These are phyloP conservation scores for Cryptoblepharus egeriae DNA, from an alignment of 2,797 vertebrate species.

Conservation along the genomic window DNA sequence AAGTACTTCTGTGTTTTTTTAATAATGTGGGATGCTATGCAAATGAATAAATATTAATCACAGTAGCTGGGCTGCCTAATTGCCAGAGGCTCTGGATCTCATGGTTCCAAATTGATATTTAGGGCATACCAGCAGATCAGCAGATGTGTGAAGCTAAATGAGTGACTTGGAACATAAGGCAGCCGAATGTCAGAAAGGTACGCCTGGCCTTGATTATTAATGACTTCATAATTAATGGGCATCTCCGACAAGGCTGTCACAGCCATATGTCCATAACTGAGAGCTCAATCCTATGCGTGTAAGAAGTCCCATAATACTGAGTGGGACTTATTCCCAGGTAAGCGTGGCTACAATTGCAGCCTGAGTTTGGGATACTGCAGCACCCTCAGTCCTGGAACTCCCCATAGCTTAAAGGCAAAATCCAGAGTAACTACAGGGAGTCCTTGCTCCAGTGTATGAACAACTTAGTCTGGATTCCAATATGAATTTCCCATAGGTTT, in stretches of 20 bases:
- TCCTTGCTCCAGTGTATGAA: too few relatives aligned
- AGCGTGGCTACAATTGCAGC: too few relatives aligned
- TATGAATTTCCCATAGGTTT: too few relatives aligned
- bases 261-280: background rate
- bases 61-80: constrained; percentile 17
- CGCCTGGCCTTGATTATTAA: background rate
- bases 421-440: too few relatives aligned
- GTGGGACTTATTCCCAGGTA: too few relatives aligned
- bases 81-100: constrained; percentile 33
- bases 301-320: too few relatives aligned
- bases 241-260: constrained; percentile 20
- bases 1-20: background rate
- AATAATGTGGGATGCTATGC: background rate
- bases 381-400: background rate
- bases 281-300: too few relatives aligned
- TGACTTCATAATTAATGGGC: constrained; percentile 25
- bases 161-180: constrained; percentile 51
- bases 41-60: constrained; percentile 41
- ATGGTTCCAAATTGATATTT: constrained; percentile 59
- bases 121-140: constrained; percentile 29
- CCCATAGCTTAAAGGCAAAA: rapidly evolving
- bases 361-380: constrained; percentile 9
- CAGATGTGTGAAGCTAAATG: constrained; percentile 46
- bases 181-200: constrained; percentile 35
- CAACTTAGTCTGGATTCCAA: too few relatives aligned